These are phyloP conservation scores for Asarcornis scutulata DNA, from an alignment of 2,113 vertebrate genomes.

Conservation along the genomic window DNA sequence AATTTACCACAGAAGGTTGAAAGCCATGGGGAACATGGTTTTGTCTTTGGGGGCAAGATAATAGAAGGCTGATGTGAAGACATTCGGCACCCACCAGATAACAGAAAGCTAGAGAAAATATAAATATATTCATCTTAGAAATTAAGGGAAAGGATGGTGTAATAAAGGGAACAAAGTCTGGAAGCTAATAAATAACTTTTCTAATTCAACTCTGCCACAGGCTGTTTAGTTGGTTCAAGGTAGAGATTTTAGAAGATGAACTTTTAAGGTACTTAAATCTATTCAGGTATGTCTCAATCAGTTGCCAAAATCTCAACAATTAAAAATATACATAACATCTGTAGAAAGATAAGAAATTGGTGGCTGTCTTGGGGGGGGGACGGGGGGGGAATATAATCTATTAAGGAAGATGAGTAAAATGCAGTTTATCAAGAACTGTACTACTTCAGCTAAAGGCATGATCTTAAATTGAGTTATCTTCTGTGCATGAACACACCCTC, in stretches of 20 bases:
- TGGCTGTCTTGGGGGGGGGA: no score
- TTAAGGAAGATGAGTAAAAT: background rate
- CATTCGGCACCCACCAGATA: background rate
- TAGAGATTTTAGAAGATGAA: background rate
- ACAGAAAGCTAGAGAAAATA: background rate
- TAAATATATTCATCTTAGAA: background rate
- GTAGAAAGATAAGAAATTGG: background rate
- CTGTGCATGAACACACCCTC: background rate
- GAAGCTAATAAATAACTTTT: background rate
- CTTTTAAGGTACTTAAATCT: background rate
- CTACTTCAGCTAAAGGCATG: background rate
- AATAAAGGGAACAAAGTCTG: no score
- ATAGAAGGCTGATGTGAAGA: background rate
- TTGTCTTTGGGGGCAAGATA: background rate
- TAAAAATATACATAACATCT: fast-evolving
- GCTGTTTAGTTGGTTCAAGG: background rate
- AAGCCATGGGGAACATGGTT: background rate
- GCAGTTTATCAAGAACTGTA: background rate
- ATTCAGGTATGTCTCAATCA: background rate
- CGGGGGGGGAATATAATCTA: background rate
- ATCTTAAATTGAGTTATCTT: background rate
- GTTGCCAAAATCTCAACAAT: background rate
- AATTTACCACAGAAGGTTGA: background rate
- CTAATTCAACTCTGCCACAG: background rate
- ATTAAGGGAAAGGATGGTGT: background rate